Evolutionary conservation across 2,113 vertebrate genomes (phyloP), one percentile per base, ranked within the genome.

Genomic region (Uropsilus gracilis): DNA sequence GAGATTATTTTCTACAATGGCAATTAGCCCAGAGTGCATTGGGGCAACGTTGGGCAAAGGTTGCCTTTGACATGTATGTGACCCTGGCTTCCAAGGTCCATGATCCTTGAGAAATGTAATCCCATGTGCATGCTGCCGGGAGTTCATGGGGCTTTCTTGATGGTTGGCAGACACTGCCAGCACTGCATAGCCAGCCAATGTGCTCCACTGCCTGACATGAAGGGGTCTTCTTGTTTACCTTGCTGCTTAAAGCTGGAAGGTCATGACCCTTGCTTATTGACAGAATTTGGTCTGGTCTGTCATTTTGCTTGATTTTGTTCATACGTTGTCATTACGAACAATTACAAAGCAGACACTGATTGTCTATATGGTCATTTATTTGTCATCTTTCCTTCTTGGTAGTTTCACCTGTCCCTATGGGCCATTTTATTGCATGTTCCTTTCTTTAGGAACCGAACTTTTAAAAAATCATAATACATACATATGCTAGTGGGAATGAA

Each of bases 1-100:
- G 97, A 98, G 98, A 98, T 99, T 98, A 98, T 98, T 98, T 98
- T 98, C 97, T 90, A 97, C 98, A 96, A 96, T 97, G 98, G 97
- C 97, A 98, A 98, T 98, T 99, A 99, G 98, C 97, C 97, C 96
- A 97, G 97, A 97, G 97, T 98, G 97, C 97, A 98, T 98, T 97
- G 94, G 97, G 98, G 97, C 98, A 98, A 97, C 97, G 98, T 73
- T 97, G 97, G 97, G 97, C 97, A 98, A 94, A 96, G 95, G 98
- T 97, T 97, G 97, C 90, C 95, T 97, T 97, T 98, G 98, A 98
- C 97, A 98, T 97, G 97, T 97, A 97, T 95, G 95, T 97, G 95
- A 95, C 95, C 97, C 96, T 46, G 96, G 94, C 95, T 97, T 95
- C 96, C 84, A 97, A 92, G 63, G 97, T 95, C 98, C 95, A 6